Conservation (phyloP, 2,797 vertebrate genomes). For the Calcarius lapponicus region DNA sequence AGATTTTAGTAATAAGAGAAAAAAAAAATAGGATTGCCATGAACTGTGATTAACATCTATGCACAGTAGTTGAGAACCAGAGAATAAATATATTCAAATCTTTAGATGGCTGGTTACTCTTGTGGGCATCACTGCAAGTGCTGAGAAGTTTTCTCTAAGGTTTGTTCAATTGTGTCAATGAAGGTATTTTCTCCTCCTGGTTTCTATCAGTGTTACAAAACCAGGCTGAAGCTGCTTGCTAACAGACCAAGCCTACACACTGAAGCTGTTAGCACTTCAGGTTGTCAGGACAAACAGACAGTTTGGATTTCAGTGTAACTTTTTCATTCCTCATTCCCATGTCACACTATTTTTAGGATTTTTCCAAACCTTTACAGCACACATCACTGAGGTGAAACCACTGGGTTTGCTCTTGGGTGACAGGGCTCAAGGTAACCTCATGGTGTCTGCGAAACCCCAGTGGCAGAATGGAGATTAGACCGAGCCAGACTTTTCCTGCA, state of each 20-base stretch:
- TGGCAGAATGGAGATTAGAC: background rate
- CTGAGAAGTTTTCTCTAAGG: background rate
- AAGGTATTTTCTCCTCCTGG: background rate
- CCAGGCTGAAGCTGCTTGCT: background rate
- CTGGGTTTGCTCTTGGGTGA: background rate
- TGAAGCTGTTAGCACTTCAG: background rate
- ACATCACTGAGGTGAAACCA: background rate
- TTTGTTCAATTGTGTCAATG: background rate
- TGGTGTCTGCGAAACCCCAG: background rate
- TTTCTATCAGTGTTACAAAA: background rate
- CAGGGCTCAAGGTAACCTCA: background rate
- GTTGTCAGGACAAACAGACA: rapidly evolving
- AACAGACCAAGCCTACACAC: background rate
- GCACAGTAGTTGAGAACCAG: background rate
- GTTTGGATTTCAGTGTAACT: background rate
- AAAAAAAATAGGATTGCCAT: background rate
- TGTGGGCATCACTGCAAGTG: background rate
- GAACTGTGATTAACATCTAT: background rate
- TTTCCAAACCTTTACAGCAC: background rate
- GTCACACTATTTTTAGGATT: background rate
- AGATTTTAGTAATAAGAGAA: background rate
- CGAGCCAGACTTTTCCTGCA: background rate
- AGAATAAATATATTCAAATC: background rate
- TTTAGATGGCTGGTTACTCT: background rate
- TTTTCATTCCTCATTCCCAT: background rate